Evolutionary conservation across 2,113 vertebrate genomes (phyloP).

Genomic region (Fukomys damarensis): DNA sequence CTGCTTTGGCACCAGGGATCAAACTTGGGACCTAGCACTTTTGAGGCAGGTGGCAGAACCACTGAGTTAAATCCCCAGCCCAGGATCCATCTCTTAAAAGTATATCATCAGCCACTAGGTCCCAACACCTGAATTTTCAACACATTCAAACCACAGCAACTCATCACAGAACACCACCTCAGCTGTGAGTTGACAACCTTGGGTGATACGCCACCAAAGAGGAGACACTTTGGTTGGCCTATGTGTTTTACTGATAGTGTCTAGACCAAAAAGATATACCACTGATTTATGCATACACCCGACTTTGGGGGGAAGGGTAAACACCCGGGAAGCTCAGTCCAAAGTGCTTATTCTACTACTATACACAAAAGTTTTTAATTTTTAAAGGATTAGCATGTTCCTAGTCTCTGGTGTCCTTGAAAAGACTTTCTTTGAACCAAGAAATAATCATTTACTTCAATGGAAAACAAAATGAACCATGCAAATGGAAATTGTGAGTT

Average conservation of each 20-base stretch:
- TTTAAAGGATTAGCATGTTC: conserved; percentile 45
- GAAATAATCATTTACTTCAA: conserved; percentile 76
- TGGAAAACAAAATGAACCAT: conserved; percentile 77
- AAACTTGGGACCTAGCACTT: too few species aligned
- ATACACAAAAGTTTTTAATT: conserved; percentile 8
- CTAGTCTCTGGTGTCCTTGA: conserved; percentile 68
- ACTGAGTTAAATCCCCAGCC: too few species aligned
- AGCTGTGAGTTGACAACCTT: background rate
- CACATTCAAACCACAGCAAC: background rate
- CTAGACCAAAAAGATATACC: background rate
- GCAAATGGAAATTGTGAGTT: conserved; percentile 75
- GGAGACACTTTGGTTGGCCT: too few species aligned
- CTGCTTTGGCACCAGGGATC: too few species aligned
- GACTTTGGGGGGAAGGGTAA: background rate
- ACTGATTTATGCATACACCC: background rate
- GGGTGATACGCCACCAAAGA: background rate
- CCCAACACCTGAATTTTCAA: background rate
- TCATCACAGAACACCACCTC: background rate
- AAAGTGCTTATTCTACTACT: background rate
- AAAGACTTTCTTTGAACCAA: conserved; percentile 69
- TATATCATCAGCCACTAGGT: background rate
- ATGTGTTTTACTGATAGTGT: background rate
- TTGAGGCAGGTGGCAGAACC: too few species aligned
- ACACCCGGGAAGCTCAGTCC: background rate
- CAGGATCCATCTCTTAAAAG: background rate